phyloP scores from a whole-genome alignment of 2,797 vertebrate species.

The Micropoecilia bifurca region DNA sequence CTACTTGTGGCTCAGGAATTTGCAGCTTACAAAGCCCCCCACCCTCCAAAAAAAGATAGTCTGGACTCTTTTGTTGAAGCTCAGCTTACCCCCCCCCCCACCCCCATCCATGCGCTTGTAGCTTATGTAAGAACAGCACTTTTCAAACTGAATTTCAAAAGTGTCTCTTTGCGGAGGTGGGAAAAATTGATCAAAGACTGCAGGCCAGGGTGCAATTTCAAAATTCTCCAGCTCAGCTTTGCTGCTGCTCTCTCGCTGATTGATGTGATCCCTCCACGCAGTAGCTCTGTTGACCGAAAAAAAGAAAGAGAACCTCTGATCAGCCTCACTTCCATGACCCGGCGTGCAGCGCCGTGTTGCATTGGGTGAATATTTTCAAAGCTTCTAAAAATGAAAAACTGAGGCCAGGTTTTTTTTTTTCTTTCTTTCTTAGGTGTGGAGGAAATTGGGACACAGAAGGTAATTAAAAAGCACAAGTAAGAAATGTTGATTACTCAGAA shows the following conservation, averaged over 20 bases:
- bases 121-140: conserved; percentile 5
- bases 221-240: conserved; percentile 19
- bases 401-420: neutral
- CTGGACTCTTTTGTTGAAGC: neutral
- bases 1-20: neutral
- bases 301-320: conserved; percentile 10
- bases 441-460: neutral
- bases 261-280: conserved; percentile 18
- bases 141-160: conserved; percentile 22
- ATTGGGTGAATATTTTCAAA: neutral
- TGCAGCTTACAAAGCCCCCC: neutral
- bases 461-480: neutral
- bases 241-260: conserved; percentile 4
- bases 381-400: neutral
- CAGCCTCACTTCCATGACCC: neutral
- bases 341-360: neutral
- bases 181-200: conserved; percentile 26
- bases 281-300: conserved; percentile 4
- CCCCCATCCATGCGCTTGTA: neutral
- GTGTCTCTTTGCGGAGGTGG: conserved; percentile 6
- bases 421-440: neutral
- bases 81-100: no score
- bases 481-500: neutral
- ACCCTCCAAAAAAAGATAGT: neutral
- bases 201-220: conserved; percentile 25